These are phyloP conservation scores for Betta splendens DNA, from an alignment of 2,797 vertebrate species.

Conservation along the genomic window DNA sequence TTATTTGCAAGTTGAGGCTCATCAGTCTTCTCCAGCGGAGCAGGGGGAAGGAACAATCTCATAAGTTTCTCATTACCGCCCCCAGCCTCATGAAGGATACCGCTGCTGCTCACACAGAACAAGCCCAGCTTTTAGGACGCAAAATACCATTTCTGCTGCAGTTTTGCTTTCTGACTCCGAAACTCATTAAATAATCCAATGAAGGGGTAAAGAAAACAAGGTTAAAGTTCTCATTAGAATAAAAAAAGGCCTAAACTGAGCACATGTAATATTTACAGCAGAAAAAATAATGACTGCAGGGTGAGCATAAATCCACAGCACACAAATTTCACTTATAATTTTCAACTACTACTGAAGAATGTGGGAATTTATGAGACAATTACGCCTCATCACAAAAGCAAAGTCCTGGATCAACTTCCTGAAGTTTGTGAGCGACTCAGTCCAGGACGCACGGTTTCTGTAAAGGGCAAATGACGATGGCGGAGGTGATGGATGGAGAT, in stretches of 20 bases:
- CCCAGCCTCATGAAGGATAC: conserved; percentile 57
- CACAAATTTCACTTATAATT: conserved; percentile 3
- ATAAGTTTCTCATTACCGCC: conserved; percentile 84
- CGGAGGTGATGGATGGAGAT: conserved; percentile 53
- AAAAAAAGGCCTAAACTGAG: conserved; percentile 32
- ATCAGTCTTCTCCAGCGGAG: conserved; percentile 71
- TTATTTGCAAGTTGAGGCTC: conserved; percentile 80
- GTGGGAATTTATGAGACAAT: conserved; percentile 7
- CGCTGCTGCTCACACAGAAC: conserved; percentile 42
- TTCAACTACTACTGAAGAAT: conserved; percentile 15
- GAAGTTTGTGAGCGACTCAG: no score
- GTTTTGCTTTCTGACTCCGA: conserved; percentile 34
- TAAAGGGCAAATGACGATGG: conserved; percentile 38
- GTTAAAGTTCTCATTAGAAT: conserved; percentile 57
- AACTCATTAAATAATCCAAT: conserved; percentile 64
- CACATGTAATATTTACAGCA: conserved; percentile 37
- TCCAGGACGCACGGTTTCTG: conserved; percentile 23
- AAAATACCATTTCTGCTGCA: conserved; percentile 45
- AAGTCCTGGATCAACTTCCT: conserved; percentile 8
- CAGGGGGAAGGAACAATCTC: conserved; percentile 58
- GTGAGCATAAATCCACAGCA: conserved; percentile 21
- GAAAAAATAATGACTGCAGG: conserved; percentile 5
- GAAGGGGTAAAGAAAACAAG: conserved; percentile 39
- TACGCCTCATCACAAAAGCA: background rate
- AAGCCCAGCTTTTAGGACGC: conserved; percentile 61